Evolutionary conservation across 2,797 vertebrate species (phyloP).

Genomic region (Acrocephalus scirpaceus): DNA sequence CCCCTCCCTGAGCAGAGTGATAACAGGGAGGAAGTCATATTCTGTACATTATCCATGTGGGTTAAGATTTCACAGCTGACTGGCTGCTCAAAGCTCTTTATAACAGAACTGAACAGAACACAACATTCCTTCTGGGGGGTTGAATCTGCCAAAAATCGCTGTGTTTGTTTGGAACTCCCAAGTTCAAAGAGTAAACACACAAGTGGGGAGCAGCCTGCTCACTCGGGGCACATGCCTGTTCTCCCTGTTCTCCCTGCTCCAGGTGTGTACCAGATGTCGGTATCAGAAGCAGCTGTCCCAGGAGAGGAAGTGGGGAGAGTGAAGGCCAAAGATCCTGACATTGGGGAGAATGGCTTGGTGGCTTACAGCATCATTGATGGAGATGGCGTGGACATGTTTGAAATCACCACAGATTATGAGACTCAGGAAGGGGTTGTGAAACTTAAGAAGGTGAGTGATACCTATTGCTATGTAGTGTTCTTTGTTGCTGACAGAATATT

Average conservation of each 20-base stretch:
- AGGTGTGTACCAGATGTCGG: conserved; percentile 91
- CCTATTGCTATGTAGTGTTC: background rate
- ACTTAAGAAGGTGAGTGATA: conserved; percentile 89
- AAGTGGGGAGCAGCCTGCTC: background rate
- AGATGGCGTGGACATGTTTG: conserved; percentile 89
- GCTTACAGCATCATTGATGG: conserved; percentile 91
- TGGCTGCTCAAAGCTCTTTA: background rate
- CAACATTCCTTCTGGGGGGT: background rate
- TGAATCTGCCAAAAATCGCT: background rate
- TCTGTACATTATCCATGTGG: background rate
- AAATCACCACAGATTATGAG: conserved; percentile 92
- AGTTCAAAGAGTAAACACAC: background rate
- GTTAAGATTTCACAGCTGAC: background rate
- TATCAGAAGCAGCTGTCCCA: conserved; percentile 85
- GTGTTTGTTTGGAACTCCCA: background rate
- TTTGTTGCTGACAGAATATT: conserved; percentile 11
- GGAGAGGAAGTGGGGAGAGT: conserved; percentile 88
- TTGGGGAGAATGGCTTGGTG: conserved; percentile 93
- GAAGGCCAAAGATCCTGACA: conserved; percentile 94
- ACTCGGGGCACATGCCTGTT: background rate
- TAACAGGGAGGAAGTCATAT: background rate
- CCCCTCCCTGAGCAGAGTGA: background rate
- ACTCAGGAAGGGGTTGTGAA: conserved; percentile 95
- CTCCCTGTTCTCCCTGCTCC: background rate
- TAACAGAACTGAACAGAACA: background rate